Evolutionary conservation across 1,140 invertebrate species (phyloP).

Genomic region (Helicoverpa zea): DNA sequence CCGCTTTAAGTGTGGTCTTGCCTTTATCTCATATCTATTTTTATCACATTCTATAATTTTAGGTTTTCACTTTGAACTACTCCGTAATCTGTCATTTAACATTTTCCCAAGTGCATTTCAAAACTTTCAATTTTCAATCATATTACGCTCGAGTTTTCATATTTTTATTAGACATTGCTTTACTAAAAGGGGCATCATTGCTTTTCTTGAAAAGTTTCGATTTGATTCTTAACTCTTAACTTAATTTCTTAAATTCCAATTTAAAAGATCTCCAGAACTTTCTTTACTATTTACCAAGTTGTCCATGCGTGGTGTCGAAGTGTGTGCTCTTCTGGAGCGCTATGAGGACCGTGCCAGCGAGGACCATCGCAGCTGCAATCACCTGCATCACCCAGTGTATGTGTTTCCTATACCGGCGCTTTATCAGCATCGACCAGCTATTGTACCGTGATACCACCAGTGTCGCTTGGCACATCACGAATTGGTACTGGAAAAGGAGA

Average conservation of each 20-base stretch:
- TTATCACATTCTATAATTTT: background rate
- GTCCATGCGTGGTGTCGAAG: constrained; percentile 54
- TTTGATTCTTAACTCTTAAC: no score
- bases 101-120: background rate
- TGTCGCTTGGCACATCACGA: constrained; percentile 63
- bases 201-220: no score
- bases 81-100: background rate
- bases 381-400: constrained; percentile 54
- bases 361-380: constrained; percentile 42
- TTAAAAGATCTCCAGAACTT: background rate
- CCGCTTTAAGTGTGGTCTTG: background rate
- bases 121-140: no score
- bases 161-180: no score
- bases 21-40: background rate
- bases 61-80: background rate
- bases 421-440: constrained; percentile 59
- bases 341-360: constrained; percentile 45
- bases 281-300: constrained; percentile 44
- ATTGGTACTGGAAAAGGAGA: constrained; percentile 62
- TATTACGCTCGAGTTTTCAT: no score
- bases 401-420: constrained; percentile 42
- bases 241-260: no score
- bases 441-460: constrained; percentile 58
- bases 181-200: no score
- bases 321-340: constrained; percentile 41